Evolutionary conservation across 1,140 invertebrate species (phyloP).

Genomic region (Drosophila aff.): DNA sequence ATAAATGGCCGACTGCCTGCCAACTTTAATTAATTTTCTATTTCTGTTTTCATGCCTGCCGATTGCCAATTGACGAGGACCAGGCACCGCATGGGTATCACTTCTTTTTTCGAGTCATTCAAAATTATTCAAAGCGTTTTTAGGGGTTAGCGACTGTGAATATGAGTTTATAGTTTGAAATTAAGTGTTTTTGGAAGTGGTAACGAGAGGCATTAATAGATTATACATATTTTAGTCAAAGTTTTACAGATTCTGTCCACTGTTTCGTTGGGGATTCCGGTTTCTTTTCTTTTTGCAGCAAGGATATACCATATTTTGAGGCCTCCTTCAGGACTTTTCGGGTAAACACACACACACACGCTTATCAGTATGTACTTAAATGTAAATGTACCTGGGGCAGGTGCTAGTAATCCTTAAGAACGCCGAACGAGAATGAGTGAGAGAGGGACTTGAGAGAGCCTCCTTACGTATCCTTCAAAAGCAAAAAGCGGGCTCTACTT

Average conservation of each 20-base stretch:
- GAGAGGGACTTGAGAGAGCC: not conserved
- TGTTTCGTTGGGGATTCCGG: constrained; percentile 14
- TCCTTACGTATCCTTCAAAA: constrained; percentile 18
- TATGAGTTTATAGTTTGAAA: not conserved
- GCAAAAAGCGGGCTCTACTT: constrained; percentile 13
- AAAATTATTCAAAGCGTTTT: constrained; percentile 21
- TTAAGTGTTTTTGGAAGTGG: not conserved
- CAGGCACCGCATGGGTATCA: not conserved
- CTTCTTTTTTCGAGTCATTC: constrained; percentile 1
- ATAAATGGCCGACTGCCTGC: constrained; percentile 46
- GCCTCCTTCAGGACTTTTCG: constrained; percentile 11
- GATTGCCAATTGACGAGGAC: constrained; percentile 24
- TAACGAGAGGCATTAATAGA: not conserved
- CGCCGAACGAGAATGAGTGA: not conserved
- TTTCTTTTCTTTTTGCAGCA: constrained; percentile 4
- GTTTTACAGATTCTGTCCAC: not conserved
- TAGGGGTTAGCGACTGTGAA: not conserved
- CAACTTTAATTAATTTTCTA: constrained; percentile 54
- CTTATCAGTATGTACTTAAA: constrained; percentile 22
- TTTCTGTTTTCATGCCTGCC: constrained; percentile 39
- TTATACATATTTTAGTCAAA: not conserved
- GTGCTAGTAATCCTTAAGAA: constrained; percentile 40
- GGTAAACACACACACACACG: constrained; percentile 19
- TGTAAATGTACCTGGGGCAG: constrained; percentile 40
- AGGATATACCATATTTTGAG: constrained; percentile 34